Base-by-base conservation (phyloP, 2,113 vertebrate species). In the Phoenicopterus ruber region DNA sequence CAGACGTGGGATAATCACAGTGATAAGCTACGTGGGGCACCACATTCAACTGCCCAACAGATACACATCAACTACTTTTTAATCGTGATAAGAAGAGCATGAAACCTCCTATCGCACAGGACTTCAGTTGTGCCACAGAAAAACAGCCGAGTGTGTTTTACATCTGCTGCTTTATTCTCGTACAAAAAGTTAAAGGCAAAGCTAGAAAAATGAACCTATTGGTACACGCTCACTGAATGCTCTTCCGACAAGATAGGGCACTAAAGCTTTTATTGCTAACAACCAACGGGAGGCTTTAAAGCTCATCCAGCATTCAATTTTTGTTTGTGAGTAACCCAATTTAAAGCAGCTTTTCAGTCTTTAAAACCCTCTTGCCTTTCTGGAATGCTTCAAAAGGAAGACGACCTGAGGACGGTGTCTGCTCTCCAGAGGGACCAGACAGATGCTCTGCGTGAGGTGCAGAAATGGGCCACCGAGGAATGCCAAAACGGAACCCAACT, bases 361-460 rank as follows among this genome's bases (percentile, higher is more conserved):
- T 95, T 89, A 85, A 94, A 94, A 77, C 52, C 50, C 24, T 71
- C 80, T 77, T 0, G 1, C 66, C 50, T 88, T 94, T 85, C 93
- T 91, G 96, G 94, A 96, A 97, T 96, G 93, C 40, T 94, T 96
- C 50, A 78, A 86, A 90, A 92, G 38, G 63, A 97, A 85, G 67
- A 88, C 85, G 87, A 89, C 94, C 97, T 95, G 95, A 96, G 91
- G 82, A 90, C 9, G 14, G 71, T 13, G 72, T 88, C 93, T 83
- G 79, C 67, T 88, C 22, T 92, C 32, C 2, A 0, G 65, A 84
- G 25, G 21, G 72, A 78, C 34, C 55, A 91, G 86, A 88, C 17
- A 1, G 67, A 52, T 50, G 59, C 31, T 84, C 73, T 62, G 81
- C 2, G 1, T 25, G 40, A 80, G 54, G 19, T 62, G 66, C 90